Base-by-base conservation (phyloP, 1,140 invertebrate species). In the Brachionus manjavacas region DNA sequence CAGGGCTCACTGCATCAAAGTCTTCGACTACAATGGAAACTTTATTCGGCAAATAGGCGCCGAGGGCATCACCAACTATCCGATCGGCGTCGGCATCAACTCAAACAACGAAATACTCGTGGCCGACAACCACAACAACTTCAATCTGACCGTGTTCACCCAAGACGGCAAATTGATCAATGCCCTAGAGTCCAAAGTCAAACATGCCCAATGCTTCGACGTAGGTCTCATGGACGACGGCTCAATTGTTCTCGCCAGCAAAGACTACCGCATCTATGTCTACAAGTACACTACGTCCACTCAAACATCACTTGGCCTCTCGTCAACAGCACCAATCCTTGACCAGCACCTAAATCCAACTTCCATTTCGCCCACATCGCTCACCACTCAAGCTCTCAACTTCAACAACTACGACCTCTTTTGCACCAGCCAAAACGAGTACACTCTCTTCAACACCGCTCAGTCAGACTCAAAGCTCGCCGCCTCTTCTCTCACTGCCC, bases 41-140 rank as follows among this genome's bases (percentile, higher is more conserved):
- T 99, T 96, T 90, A 91, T 99, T 60, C 92, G 97, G 11, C 96
- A 99, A 89, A 99, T 99, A 87, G 97, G 97, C 74, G 96, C 96
- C 31, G 97, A 99, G 89, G 97, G 97, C 20, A 94, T 99, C 81
- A 99, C 97, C 85, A 99, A 99, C 88, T 99, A 99, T 89, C 97
- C 97, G 0, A 99, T 99, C 86, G 97, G 97, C 4, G 97, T 99
- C 0, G 96, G 96, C 66, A 99, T 99, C 87, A 99, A 98, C 88
- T 93, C 93, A 0, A 93, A 94, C 39, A 97, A 96, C 60, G 96
- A 99, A 89, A 97, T 99, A 79, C 92, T 99, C 49, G 97, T 99
- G 86, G 97, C 97, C 41, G 97, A 99, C 91, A 99, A 99, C 91
- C 97, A 99, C 91, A 99, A 99, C 91, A 99, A 99, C 90, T 99